Conservation (phyloP, 2,797 vertebrate species). For the Chelon labrosus region DNA sequence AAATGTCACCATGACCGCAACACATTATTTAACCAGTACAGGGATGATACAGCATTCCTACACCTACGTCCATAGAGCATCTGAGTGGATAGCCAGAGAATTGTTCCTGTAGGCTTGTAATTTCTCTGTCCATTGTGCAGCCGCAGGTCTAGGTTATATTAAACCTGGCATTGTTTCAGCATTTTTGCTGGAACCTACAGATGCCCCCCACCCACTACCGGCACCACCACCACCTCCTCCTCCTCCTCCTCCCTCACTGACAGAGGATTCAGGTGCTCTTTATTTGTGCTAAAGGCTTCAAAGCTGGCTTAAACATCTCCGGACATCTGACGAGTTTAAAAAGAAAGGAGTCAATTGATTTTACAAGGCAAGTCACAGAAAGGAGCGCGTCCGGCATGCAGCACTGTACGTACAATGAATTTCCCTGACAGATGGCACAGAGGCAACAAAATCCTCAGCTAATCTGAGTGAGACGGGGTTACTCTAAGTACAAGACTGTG, state of each 20-base stretch:
- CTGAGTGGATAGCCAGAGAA: constrained; percentile 33
- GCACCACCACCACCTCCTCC: not conserved
- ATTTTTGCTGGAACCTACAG: constrained; percentile 27
- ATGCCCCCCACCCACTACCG: constrained; percentile 7
- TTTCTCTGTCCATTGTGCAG: constrained; percentile 28
- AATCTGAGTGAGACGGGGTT: constrained; percentile 67
- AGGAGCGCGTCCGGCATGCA: constrained; percentile 19
- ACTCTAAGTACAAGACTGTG: constrained; percentile 46
- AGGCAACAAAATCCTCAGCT: constrained; percentile 74
- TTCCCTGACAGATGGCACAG: constrained; percentile 75
- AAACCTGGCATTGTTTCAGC: constrained; percentile 43
- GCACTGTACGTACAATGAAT: constrained; percentile 22
- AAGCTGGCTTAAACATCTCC: constrained; percentile 11
- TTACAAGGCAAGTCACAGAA: constrained; percentile 18
- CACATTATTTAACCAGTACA: constrained; percentile 31
- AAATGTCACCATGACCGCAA: constrained; percentile 37
- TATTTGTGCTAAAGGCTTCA: constrained; percentile 25
- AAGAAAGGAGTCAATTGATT: constrained; percentile 14
- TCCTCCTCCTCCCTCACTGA: not conserved
- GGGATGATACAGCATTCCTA: constrained; percentile 46
- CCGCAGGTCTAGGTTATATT: constrained; percentile 34
- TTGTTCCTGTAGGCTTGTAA: constrained; percentile 27
- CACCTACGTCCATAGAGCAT: constrained; percentile 23
- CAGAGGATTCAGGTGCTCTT: constrained; percentile 13
- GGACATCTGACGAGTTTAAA: constrained; percentile 11